A percentile compares a stretch with the other conserved stretches of the same genome.
phyloP scores from a whole-genome alignment of 2,797 vertebrate genomes.

The Myotis pilosus region DNA sequence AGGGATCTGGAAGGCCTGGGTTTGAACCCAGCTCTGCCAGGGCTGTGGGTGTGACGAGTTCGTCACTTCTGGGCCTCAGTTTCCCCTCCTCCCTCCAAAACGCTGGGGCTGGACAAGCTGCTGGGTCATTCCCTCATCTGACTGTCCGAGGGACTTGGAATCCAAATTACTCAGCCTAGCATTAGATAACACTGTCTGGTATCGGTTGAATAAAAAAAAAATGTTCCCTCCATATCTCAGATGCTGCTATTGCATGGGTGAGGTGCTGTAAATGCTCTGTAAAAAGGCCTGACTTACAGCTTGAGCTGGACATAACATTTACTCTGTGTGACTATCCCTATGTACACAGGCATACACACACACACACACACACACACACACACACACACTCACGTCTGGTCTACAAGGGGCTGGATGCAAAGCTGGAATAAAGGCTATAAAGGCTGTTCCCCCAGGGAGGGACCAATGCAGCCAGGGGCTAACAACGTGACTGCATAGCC shows the following conservation, averaged over 20 bases:
- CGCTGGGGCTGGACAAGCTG: background rate
- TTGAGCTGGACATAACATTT: background rate
- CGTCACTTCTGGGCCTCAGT: background rate
- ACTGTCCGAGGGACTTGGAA: background rate
- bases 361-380: rapidly evolving
- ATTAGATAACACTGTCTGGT: background rate
- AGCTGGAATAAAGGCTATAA: background rate
- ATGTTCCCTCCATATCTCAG: background rate
- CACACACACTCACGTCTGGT: rapidly evolving
- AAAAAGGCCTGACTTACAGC: background rate
- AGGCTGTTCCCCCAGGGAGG: background rate
- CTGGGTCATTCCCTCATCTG: background rate
- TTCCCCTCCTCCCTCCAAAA: background rate
- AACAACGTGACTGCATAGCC: background rate
- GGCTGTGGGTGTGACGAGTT: background rate
- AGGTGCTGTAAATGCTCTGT: background rate
- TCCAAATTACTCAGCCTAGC: background rate
- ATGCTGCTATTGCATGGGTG: background rate
- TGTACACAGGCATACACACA: too few relatives aligned
- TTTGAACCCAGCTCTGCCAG: background rate
- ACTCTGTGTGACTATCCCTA: too few relatives aligned
- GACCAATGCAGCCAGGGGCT: background rate
- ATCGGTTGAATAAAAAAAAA: background rate
- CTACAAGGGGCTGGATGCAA: too few relatives aligned
- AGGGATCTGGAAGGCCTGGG: background rate